Evolutionary conservation across 2,113 vertebrate species (phyloP).

Genomic region (Leucopsar rothschildi): DNA sequence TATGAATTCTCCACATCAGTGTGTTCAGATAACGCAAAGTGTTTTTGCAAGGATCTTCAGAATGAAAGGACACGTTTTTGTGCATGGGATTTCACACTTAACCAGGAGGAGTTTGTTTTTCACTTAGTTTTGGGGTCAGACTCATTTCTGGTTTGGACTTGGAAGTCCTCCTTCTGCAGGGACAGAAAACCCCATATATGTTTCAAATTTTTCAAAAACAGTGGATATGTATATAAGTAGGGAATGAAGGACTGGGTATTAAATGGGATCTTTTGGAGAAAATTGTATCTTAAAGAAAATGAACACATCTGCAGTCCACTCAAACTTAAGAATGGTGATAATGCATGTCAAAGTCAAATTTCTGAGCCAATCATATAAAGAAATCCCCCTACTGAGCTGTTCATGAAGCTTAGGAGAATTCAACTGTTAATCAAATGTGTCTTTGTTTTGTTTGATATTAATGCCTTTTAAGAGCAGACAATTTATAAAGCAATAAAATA

Average conservation of each 20-base stretch:
- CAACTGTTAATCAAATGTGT: constrained; percentile 33
- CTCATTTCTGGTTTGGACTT: neutral
- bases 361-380: neutral
- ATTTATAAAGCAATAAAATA: constrained; percentile 60
- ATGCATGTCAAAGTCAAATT: constrained; percentile 21
- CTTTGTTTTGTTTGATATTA: constrained; percentile 52
- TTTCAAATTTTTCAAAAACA: neutral
- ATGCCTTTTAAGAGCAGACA: constrained; percentile 44
- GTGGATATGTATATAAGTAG: neutral
- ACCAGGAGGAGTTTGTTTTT: neutral
- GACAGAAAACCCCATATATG: neutral
- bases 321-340: neutral
- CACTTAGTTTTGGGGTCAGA: neutral
- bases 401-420: constrained; percentile 30
- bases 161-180: neutral
- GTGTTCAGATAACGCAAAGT: neutral
- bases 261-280: neutral
- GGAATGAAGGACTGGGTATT: neutral
- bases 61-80: neutral
- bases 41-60: neutral
- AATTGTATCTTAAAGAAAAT: neutral
- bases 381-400: constrained; percentile 20
- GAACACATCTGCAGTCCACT: neutral
- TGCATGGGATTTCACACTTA: neutral
- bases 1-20: neutral